Evolutionary conservation across 2,113 vertebrate species (phyloP).

Genomic region (Morone chrysops): DNA sequence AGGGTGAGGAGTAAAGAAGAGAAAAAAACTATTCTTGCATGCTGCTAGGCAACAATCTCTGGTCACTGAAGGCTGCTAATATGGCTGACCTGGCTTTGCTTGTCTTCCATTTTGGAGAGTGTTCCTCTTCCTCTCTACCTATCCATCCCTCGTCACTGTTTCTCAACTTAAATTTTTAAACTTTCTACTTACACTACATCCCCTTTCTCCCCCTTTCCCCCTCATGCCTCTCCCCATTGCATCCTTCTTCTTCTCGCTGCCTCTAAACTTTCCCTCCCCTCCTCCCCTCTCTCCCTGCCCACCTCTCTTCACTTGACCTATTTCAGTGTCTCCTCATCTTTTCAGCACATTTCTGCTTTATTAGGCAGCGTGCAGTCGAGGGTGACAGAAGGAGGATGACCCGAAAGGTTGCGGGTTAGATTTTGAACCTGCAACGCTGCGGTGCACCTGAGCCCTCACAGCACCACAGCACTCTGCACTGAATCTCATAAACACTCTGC

Average conservation of each 20-base stretch:
- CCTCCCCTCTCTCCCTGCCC: constrained; percentile 3
- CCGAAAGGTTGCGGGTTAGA: constrained; percentile 44
- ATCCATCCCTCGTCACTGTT: constrained; percentile 23
- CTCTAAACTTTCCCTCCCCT: constrained; percentile 20
- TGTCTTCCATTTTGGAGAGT: constrained; percentile 61
- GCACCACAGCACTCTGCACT: not conserved
- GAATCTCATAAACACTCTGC: constrained; percentile 36
- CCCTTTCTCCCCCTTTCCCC: constrained; percentile 18
- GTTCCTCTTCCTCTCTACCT: constrained; percentile 2
- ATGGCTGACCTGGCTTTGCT: constrained; percentile 68
- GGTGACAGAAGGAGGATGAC: constrained; percentile 53
- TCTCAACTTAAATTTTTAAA: constrained; percentile 57
- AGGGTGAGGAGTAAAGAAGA: constrained; percentile 20
- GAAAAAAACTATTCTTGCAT: constrained; percentile 30
- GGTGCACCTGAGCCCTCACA: constrained; percentile 56
- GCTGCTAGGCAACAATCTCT: constrained; percentile 70
- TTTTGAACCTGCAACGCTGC: constrained; percentile 54
- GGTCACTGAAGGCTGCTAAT: constrained; percentile 65
- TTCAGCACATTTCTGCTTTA: constrained; percentile 60
- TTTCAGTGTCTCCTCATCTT: constrained; percentile 48
- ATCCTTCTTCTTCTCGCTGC: constrained; percentile 16
- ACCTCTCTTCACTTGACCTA: constrained; percentile 72
- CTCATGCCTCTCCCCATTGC: not conserved
- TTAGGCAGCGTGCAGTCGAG: constrained; percentile 52
- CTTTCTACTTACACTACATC: constrained; percentile 29